phyloP scores from a whole-genome alignment of 53 echinoderm and acorn worm species.

The Holothuria leucospilota region DNA sequence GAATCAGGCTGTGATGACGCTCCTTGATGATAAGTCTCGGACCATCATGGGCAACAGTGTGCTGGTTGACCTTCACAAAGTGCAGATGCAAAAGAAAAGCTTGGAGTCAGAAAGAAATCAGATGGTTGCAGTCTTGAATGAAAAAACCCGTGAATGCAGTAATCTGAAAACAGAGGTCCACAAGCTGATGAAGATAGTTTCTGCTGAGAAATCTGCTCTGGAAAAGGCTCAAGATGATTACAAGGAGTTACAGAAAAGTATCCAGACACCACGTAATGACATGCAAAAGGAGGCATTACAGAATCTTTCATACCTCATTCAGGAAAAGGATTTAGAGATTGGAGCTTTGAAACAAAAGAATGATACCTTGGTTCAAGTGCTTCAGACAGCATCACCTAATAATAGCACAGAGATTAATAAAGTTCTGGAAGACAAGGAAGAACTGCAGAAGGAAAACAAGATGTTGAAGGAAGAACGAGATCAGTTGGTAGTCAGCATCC shows the following conservation, averaged over 20 bases:
- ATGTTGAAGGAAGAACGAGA: conserved; percentile 89
- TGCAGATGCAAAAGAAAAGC: conserved; percentile 90
- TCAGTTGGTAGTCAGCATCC: conserved; percentile 93
- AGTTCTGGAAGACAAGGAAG: conserved; percentile 74
- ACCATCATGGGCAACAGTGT: conserved; percentile 76
- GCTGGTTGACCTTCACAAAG: conserved; percentile 85
- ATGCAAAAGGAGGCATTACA: conserved; percentile 97
- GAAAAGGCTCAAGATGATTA: conserved; percentile 91
- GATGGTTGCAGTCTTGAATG: conserved; percentile 95
- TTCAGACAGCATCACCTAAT: conserved; percentile 79
- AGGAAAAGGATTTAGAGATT: conserved; percentile 96
- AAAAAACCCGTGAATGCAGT: conserved; percentile 96
- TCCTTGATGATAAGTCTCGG: conserved; percentile 79
- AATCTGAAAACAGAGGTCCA: conserved; percentile 97
- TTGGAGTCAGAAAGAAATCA: conserved; percentile 89
- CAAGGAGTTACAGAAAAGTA: conserved; percentile 69
- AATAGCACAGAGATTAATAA: conserved; percentile 83
- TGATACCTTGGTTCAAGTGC: conserved; percentile 80
- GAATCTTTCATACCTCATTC: conserved; percentile 90
- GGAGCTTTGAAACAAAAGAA: conserved; percentile 91
- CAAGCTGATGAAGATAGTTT: conserved; percentile 80
- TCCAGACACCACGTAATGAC: conserved; percentile 76
- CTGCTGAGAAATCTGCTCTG: conserved; percentile 86
- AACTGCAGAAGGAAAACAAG: conserved; percentile 90
- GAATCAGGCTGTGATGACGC: conserved; percentile 62